phyloP scores from a whole-genome alignment of 2,888 invertebrate species.

The Pheosia tremula region DNA sequence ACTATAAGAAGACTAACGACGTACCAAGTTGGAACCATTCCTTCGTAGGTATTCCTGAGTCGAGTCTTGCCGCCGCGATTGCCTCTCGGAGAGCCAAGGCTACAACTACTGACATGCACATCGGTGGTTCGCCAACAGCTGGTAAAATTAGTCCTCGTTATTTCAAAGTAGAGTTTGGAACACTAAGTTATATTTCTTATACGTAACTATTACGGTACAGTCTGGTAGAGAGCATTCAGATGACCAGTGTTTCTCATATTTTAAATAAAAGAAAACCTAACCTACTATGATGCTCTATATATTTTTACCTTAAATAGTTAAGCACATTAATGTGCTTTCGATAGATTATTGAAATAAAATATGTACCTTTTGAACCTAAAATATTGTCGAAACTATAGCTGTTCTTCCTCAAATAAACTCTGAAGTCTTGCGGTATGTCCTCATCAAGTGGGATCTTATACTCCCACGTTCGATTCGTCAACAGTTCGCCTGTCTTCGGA shows the following conservation, averaged over 20 bases:
- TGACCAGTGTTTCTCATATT: no score
- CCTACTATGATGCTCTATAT: no score
- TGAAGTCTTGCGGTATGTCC: constrained; percentile 86
- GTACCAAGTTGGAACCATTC: constrained; percentile 19
- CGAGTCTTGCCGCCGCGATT: constrained; percentile 81
- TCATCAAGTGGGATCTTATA: constrained; percentile 79
- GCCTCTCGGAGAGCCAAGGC: constrained; percentile 85
- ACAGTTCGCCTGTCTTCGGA: constrained; percentile 11
- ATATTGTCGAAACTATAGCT: constrained; percentile 26
- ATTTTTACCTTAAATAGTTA: no score
- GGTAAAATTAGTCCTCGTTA: no score
- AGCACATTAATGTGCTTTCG: no score
- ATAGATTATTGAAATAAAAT: no score
- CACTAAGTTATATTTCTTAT: no score
- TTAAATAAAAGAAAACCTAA: no score
- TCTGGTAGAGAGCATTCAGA: no score
- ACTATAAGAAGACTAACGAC: neutral
- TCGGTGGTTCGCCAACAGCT: constrained; percentile 72
- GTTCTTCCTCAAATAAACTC: constrained; percentile 76
- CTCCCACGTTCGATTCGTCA: constrained; percentile 20
- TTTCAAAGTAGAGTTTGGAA: no score
- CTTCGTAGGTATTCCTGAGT: constrained; percentile 38
- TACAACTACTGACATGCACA: constrained; percentile 57
- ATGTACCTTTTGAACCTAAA: constrained; percentile 20
- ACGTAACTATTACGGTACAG: no score